Conservation (phyloP, 2,888 invertebrate species). For the Aleiodes testaceus region DNA sequence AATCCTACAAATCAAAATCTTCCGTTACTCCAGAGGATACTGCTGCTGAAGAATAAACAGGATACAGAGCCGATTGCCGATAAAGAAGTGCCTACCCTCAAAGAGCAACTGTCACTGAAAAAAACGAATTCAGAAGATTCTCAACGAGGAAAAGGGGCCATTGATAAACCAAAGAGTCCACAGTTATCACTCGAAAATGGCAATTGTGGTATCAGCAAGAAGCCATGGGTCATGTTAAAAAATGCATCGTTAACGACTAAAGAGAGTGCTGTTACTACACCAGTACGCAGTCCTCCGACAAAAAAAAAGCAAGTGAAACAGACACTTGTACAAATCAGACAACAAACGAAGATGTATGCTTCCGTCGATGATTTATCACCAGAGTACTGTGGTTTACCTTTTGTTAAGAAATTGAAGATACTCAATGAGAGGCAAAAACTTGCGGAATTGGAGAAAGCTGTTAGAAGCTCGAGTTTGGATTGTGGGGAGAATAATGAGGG, state of each 20-base stretch:
- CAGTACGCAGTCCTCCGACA: conserved; percentile 59
- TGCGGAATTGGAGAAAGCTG: conserved; percentile 85
- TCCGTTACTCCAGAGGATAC: conserved; percentile 83
- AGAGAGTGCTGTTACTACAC: conserved; percentile 52
- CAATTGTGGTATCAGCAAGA: conserved; percentile 74
- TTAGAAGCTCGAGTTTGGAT: conserved; percentile 88
- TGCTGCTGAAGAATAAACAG: conserved; percentile 84
- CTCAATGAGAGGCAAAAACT: conserved; percentile 90
- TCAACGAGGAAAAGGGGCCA: conserved; percentile 18
- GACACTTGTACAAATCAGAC: conserved; percentile 63
- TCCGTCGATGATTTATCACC: conserved; percentile 92
- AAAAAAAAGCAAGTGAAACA: conserved; percentile 59
- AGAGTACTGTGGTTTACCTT: conserved; percentile 89
- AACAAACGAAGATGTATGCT: conserved; percentile 80
- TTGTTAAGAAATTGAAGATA: conserved; percentile 91
- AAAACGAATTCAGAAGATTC: conserved; percentile 53
- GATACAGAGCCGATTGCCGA: conserved; percentile 74
- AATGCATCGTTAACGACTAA: conserved; percentile 75
- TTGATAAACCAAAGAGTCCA: conserved; percentile 30
- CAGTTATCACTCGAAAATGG: conserved; percentile 52
- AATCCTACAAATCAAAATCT: conserved; percentile 70
- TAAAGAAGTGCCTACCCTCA: conserved; percentile 59
- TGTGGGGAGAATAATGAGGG: conserved; percentile 78
- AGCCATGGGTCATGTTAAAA: conserved; percentile 86
- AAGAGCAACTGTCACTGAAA: conserved; percentile 63